Evolutionary conservation across 2,113 vertebrate genomes (phyloP), one percentile per base, ranked within the genome.

Genomic region (Triplophysa siluroides): DNA sequence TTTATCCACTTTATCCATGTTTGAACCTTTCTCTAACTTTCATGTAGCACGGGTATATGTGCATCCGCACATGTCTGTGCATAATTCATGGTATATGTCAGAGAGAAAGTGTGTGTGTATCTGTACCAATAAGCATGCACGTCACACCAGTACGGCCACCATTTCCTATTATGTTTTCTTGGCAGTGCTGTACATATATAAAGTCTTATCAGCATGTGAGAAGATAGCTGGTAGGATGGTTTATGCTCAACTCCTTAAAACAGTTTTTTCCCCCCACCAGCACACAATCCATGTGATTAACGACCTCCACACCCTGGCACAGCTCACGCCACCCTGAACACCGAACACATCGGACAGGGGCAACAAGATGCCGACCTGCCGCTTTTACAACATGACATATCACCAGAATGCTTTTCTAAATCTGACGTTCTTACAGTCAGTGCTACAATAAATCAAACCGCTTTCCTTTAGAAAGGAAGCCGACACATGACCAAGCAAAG

Each of bases 171-270:
- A 47, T 19, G 38, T 23, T 75, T 63, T 47, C 73, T 62, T 47
- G 73, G 60, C 72, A 75, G 72, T 24, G 18, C 56, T 62, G 16
- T 63, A 38, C 58, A 75, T 74, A 33, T 73, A 62, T 62, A 63
- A 63, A 61, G 41, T 50, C 73, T 50, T 75, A 62, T 75, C 73
- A 75, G 73, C 72, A 63, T 62, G 72, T 63, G 41, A 63, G 73
- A 23, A 75, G 41, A 75, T 62, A 75, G 72, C 72, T 47, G 5
- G 41, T 38, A 75, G 61, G 14, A 29, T 63, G 33, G 58, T 63
- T 75, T 58, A 19, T 9, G 10, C 41, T 75, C 58, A 75, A 21
- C 73, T 29, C 47, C 58, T 75, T 47, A 29, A 75, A 23, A 75
- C 73, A 75, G 41, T 47, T 29, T 58, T 38, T 75, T 16, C 58